phyloP scores from a whole-genome alignment of 2,113 vertebrate genomes.

The Setophaga petechia region DNA sequence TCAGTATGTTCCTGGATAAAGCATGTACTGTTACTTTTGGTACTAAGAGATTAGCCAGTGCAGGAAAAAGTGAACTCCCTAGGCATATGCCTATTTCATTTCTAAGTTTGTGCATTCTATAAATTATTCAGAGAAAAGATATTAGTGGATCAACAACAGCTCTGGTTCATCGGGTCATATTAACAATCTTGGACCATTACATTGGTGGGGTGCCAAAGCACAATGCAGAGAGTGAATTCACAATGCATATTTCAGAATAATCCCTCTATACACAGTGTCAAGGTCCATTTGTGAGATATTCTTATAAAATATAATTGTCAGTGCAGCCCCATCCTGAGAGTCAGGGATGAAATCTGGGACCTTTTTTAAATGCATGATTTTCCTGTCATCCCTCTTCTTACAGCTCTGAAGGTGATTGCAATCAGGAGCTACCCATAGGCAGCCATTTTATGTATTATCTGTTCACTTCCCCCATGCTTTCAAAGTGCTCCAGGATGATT shows the following conservation, averaged over 20 bases:
- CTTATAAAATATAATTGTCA: not conserved
- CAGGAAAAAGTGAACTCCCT: not conserved
- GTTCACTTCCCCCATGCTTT: not conserved
- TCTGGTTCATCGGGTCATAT: conserved; percentile 11
- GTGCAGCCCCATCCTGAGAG: not conserved
- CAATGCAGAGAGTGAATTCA: not conserved
- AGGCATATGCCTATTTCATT: not conserved
- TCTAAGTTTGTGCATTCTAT: not conserved
- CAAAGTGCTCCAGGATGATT: conserved; percentile 2
- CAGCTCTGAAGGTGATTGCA: conserved; percentile 1
- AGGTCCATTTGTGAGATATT: not conserved
- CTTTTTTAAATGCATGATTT: not conserved
- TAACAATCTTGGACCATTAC: not conserved
- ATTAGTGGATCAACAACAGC: conserved; percentile 18
- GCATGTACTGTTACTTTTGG: not conserved
- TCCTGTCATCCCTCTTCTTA: not conserved
- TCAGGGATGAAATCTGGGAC: not conserved
- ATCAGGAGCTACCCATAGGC: not conserved
- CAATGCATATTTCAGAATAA: not conserved
- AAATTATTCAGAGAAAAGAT: conserved; percentile 23
- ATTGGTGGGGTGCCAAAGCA: not conserved
- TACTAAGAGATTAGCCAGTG: not conserved
- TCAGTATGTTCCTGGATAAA: not conserved
- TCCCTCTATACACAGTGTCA: not conserved
- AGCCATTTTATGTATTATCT: not conserved